Base-by-base conservation (phyloP, 2,797 vertebrate species). In the Salmo trutta region DNA sequence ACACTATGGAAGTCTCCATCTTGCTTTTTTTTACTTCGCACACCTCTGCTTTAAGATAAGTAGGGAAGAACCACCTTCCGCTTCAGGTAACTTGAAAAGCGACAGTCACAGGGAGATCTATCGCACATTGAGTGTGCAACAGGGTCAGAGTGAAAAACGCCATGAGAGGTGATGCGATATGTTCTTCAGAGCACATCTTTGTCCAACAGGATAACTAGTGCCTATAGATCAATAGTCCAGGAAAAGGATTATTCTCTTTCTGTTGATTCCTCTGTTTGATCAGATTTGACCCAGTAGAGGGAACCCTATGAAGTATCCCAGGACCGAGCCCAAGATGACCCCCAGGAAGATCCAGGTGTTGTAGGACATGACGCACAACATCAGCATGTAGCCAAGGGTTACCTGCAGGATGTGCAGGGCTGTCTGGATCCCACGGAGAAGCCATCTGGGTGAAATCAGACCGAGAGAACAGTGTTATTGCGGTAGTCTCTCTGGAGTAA, bases 321-420 rank as follows among this genome's bases (percentile, higher is more conserved):
- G 79, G 0, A 87, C 86, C 0, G 97, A 96, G 79, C 98, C 98
- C 0, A 19, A 19, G 1, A 99, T 85, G 85, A 97, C 94, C 0
- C 94, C 96, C 0, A 99, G 84, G 88, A 99, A 99, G 91, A 99
- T 96, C 96, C 98, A 98, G 15, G 92, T 86, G 14, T 99, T 99
- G 94, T 99, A 99, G 84, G 97, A 95, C 98, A 99, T 99, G 72
- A 98, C 96, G 0, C 96, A 97, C 82, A 99, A 83, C 98, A 99
- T 99, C 85, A 99, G 88, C 91, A 96, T 89, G 91, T 99, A 99
- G 82, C 96, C 96, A 53, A 98, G 90, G 66, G 94, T 86, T 90
- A 99, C 97, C 90, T 99, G 98, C 78, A 93, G n/a, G 2, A 97
- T 70, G 47, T 99, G 97, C 79, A 98, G 89, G 65, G 90, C 77